Base-by-base conservation (phyloP, 2,113 vertebrate species). In the Catharus bicknelli region DNA sequence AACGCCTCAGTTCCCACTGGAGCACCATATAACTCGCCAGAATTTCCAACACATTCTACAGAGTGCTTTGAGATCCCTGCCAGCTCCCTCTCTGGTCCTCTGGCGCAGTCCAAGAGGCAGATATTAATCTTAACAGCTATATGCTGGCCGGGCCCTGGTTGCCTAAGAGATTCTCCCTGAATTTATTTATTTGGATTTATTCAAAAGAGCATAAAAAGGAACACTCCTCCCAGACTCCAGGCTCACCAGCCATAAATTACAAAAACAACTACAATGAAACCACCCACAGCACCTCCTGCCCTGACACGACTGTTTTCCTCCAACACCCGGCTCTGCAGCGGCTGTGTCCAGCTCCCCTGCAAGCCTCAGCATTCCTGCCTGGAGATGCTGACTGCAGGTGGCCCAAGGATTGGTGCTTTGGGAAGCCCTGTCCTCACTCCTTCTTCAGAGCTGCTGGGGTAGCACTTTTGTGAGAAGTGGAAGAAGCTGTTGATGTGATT, bases 141-240 rank as follows among this genome's bases (percentile, higher is more conserved):
- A 95, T 54, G 73, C 82, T 91, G 94, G 91, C 82, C 0, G 19
- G 63, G 72, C 75, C 81, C 72, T 80, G 87, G 95, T 95, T 96
- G 94, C 90, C 95, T 94, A 88, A 95, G 95, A 92, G 94, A 96
- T 94, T 88, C 91, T 92, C 94, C 79, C 90, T 95, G 91, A 87
- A 95, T 93, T 96, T 96, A 96, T 96, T 95, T 95, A 95, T 93
- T 96, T 95, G 94, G 92, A 93, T 92, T 96, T 96, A 96, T 90
- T 95, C 94, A 96, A 95, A 96, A 83, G 90, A 96, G 85, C 90
- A 95, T 91, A 67, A 95, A 95, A 94, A 95, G 83, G 88, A 94
- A 68, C 90, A 94, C 86, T 95, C 96, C 95, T 96, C 96, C 94
- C 93, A 88, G 88, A 94, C 94, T 95, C 61, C 86, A 90, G 95